Evolutionary conservation across 2,797 vertebrate genomes (phyloP), one percentile per base, ranked within the genome.

Genomic region (Natrix natrix): DNA sequence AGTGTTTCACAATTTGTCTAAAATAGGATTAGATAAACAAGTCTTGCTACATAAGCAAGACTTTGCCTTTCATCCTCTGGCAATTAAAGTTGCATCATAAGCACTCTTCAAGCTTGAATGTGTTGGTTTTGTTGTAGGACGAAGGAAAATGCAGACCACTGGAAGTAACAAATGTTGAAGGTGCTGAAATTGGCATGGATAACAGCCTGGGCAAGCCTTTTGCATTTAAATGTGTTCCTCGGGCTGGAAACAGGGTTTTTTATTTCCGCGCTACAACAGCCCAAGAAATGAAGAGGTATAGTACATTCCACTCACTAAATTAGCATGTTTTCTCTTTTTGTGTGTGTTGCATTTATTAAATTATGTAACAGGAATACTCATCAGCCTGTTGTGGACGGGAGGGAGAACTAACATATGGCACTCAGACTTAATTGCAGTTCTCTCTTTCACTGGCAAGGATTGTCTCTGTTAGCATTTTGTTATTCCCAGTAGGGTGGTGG

Each of bases 251-350:
- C 74, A 97, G 98, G 74, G 97, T 98, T 89, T 99, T 98, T 95
- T 98, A 98, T 95, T 98, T 99, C 94, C 99, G 98, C 95, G 98
- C 98, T 32, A 98, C 98, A 86, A 99, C 98, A 91, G 99, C 98
- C 96, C 98, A 99, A 97, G 98, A 99, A 96, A 99, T 99, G 98
- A 99, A 99, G 97, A 98, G 98, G 98, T 98, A 95, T 95, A 54
- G 98, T 98, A 95, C 95, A 54, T 32, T 90, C 59, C 60, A 94
- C 90, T 59, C 94, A 60, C 88, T 32, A 22, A 43, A 87, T 78
- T 56, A 56, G 6, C 26, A 74, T 92, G 5, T 32, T 74, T 93
- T 63, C 11, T 54, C 28, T 43, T 0, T 74, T 60, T n/a, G 91
- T 28, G 87, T 74, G 22, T 48, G 10, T 1, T 83, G 78, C 78